phyloP scores from a whole-genome alignment of 1,140 invertebrate species.

The Heterodera schachtii region DNA sequence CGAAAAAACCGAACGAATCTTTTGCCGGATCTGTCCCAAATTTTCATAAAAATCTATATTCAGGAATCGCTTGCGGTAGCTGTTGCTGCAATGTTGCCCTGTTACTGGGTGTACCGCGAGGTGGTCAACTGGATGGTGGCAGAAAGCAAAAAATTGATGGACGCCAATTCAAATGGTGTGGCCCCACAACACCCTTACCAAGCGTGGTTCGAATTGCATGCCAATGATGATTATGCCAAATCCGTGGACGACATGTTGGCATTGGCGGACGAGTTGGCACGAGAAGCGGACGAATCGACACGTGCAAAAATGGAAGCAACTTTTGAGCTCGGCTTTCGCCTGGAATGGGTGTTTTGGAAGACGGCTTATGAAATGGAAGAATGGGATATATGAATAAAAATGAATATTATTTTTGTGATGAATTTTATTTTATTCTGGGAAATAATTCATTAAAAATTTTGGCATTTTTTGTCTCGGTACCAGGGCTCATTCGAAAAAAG shows the following conservation, averaged over 20 bases:
- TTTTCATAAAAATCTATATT: no score
- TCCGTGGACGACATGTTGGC: background rate
- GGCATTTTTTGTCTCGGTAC: no score
- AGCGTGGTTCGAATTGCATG: conserved; percentile 1
- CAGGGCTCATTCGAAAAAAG: no score
- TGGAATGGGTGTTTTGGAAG: conserved; percentile 9
- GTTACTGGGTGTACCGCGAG: background rate
- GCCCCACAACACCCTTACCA: background rate
- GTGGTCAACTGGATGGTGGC: background rate
- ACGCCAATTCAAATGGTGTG: background rate
- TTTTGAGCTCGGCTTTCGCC: background rate
- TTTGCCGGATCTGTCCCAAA: no score
- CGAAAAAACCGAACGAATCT: no score
- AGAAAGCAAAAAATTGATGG: background rate
- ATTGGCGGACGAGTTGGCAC: background rate
- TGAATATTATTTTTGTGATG: no score
- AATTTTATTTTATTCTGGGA: no score
- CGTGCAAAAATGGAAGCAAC: background rate
- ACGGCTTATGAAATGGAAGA: background rate
- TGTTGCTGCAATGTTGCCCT: background rate
- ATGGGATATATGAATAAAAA: conserved; percentile 1
- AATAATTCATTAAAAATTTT: no score
- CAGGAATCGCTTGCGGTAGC: background rate
- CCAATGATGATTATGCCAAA: background rate
- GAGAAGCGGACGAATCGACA: background rate